These are phyloP conservation scores for Tromatobia lineatoria DNA, from an alignment of 2,888 invertebrate genomes.

Conservation along the genomic window DNA sequence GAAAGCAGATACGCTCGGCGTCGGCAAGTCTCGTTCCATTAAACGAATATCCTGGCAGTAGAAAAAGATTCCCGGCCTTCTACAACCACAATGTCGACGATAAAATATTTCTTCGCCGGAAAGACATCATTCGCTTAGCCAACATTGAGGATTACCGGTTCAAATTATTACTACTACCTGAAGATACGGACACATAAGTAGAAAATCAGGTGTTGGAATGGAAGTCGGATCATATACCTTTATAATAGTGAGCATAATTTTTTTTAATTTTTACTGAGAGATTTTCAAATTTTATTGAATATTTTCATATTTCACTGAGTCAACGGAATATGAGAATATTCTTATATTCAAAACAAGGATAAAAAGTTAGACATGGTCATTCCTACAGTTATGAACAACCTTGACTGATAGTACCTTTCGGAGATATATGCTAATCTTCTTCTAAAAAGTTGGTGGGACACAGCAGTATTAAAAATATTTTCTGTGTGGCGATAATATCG, in stretches of 20 bases:
- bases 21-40: constrained; percentile 61
- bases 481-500: too few species aligned
- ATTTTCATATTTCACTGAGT: not conserved
- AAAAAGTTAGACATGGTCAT: not conserved
- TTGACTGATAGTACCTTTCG: not conserved
- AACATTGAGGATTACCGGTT: not conserved
- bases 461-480: too few species aligned
- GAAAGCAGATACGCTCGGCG: constrained; percentile 70
- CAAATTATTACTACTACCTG: not conserved
- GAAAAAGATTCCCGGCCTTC: constrained; percentile 12
- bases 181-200: not conserved
- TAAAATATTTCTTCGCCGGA: not conserved
- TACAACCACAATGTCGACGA: not conserved
- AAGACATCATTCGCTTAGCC: not conserved
- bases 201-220: not conserved
- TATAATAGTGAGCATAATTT: not conserved
- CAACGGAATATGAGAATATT: not conserved
- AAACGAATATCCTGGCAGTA: constrained; percentile 27
- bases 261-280: too few species aligned
- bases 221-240: too few species aligned
- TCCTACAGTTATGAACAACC: not conserved
- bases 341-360: not conserved
- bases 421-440: too few species aligned
- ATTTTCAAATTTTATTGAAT: too few species aligned
- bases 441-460: too few species aligned